phyloP scores from a whole-genome alignment of 2,113 vertebrate species.

The Zeus faber region DNA sequence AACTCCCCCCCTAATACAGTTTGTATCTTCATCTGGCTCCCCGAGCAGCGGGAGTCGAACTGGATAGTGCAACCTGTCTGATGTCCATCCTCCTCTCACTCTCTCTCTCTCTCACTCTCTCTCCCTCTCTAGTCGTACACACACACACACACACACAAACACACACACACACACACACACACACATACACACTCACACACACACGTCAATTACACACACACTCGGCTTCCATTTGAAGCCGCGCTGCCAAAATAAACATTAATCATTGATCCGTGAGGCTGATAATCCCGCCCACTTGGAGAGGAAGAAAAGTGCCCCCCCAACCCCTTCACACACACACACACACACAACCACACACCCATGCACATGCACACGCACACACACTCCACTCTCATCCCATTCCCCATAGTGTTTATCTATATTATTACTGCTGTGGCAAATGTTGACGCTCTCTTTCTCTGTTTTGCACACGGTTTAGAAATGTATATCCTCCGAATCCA shows the following conservation, averaged over 20 bases:
- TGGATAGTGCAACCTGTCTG: conserved; percentile 12
- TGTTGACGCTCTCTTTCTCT: conserved; percentile 23
- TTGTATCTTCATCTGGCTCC: too few relatives aligned
- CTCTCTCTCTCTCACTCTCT: conserved; percentile 1
- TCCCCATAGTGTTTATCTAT: conserved; percentile 49
- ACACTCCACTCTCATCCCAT: conserved; percentile 17
- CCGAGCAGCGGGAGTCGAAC: neutral
- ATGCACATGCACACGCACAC: conserved; percentile 10
- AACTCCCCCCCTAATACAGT: too few relatives aligned
- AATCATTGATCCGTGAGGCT: conserved; percentile 44
- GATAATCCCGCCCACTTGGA: conserved; percentile 37
- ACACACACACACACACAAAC: neutral
- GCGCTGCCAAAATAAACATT: conserved; percentile 30
- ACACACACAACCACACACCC: too few relatives aligned
- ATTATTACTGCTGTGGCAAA: conserved; percentile 40
- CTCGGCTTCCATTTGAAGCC: neutral
- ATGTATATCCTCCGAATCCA: too few relatives aligned
- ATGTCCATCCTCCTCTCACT: conserved; percentile 22
- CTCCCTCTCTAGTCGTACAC: neutral
- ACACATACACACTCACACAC: neutral
- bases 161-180: neutral
- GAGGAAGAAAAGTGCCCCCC: too few relatives aligned
- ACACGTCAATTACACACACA: neutral
- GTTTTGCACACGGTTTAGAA: conserved; percentile 18
- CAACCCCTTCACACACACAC: conserved; percentile 7